Evolutionary conservation across 2,113 vertebrate genomes (phyloP).

Genomic region (Actenoides lindsayi): DNA sequence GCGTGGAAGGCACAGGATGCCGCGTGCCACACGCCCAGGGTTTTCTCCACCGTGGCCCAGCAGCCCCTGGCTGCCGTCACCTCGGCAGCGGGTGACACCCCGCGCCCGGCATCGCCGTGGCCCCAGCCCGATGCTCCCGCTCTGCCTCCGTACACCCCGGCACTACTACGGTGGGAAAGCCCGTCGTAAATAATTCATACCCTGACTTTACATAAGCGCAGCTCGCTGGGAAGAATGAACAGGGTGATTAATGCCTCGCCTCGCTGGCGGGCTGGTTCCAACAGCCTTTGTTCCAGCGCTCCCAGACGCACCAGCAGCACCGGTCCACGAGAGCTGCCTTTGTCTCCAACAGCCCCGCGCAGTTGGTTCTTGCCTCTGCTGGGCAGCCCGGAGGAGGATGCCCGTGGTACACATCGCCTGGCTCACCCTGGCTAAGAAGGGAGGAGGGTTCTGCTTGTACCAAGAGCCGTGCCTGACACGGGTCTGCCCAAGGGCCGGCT

Average conservation of each 20-base stretch:
- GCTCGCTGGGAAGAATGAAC: slow-evolving; percentile 21
- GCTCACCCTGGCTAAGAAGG: background rate
- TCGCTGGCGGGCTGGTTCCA: slow-evolving; percentile 14
- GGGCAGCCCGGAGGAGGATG: background rate
- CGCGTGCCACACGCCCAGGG: background rate
- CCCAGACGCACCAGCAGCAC: background rate
- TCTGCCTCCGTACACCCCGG: accelerated
- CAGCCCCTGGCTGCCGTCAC: background rate
- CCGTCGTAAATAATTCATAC: slow-evolving; percentile 53
- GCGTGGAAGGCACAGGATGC: background rate
- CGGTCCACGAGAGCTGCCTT: background rate
- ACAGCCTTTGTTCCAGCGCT: background rate
- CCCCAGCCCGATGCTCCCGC: background rate
- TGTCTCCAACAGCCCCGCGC: background rate
- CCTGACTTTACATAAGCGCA: background rate
- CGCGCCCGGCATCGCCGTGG: accelerated
- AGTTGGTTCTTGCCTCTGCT: background rate
- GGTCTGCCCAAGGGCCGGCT: background rate
- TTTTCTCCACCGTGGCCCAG: background rate
- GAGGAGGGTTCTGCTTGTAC: background rate
- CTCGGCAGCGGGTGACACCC: background rate
- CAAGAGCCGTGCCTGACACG: background rate
- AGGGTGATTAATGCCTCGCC: slow-evolving; percentile 27
- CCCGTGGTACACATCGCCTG: background rate
- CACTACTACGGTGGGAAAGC: background rate